phyloP scores from a whole-genome alignment of 2,113 vertebrate genomes.

The Melanerpes formicivorus region DNA sequence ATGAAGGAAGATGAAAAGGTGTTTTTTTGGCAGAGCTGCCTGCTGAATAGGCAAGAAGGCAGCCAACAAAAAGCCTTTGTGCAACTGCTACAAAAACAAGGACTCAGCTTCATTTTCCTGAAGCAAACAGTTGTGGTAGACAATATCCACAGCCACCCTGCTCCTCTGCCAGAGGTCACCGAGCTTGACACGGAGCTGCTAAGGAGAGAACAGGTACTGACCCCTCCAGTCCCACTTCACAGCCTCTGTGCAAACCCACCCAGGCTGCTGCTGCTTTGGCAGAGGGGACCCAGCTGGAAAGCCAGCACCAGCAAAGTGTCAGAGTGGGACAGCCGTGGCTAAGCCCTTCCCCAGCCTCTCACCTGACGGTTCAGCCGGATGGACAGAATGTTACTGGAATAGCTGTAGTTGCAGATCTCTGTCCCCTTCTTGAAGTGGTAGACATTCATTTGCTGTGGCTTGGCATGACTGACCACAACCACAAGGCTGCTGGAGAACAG shows the following conservation, averaged over 20 bases:
- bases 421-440: slow-evolving; percentile 98
- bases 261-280: not conserved
- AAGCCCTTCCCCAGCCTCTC: not conserved
- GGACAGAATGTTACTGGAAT: slow-evolving; percentile 88
- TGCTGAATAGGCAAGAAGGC: not conserved
- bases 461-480: slow-evolving; percentile 88
- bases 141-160: not conserved
- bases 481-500: slow-evolving; percentile 98
- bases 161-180: not conserved
- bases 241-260: not conserved
- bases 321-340: not conserved
- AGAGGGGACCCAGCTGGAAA: not conserved
- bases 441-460: slow-evolving; percentile 93
- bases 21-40: not conserved
- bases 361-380: slow-evolving; percentile 94
- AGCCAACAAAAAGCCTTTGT: slow-evolving; percentile 4
- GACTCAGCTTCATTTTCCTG: not conserved
- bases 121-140: not conserved
- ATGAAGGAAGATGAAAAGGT: slow-evolving; percentile 2
- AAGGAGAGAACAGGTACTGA: not conserved
- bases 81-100: not conserved
- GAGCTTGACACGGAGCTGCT: not conserved
- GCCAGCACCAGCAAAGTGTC: not conserved
- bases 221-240: not conserved
- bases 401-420: slow-evolving; percentile 97